Conservation (phyloP, 2,888 invertebrate species). For the Trichogramma evanescens region DNA sequence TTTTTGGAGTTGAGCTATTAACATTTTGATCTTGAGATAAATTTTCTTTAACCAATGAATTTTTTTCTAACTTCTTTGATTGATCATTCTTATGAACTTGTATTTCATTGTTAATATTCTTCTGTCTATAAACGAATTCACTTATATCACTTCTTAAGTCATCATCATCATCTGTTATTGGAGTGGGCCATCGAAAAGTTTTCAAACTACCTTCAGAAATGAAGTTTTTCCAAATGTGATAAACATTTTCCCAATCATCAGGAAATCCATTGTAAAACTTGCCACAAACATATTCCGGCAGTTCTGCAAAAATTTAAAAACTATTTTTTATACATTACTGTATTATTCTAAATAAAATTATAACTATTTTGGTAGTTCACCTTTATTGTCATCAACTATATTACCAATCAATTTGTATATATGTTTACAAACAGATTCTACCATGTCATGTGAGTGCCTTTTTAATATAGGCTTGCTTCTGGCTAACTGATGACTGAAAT, state of each 20-base stretch:
- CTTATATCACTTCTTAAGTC: slow-evolving; percentile 37
- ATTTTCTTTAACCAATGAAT: not conserved
- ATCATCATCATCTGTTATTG: slow-evolving; percentile 39
- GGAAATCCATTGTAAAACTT: slow-evolving; percentile 45
- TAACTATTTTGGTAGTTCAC: slow-evolving; percentile 22
- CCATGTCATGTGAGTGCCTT: slow-evolving; percentile 27
- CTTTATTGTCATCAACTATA: slow-evolving; percentile 33
- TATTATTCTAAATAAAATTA: not conserved
- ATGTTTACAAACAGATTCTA: slow-evolving; percentile 34
- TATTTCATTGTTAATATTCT: not conserved
- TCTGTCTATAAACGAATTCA: slow-evolving; percentile 20
- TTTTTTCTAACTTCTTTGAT: slow-evolving; percentile 3
- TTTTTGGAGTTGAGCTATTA: not conserved
- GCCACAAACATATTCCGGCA: slow-evolving; percentile 37
- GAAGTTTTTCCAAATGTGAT: slow-evolving; percentile 37
- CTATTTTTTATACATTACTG: not conserved
- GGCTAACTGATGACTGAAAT: slow-evolving; percentile 30
- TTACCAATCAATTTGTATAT: slow-evolving; percentile 34
- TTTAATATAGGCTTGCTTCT: slow-evolving; percentile 36
- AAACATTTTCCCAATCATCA: slow-evolving; percentile 42
- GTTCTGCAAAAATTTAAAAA: slow-evolving; percentile 26
- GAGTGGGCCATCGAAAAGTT: slow-evolving; percentile 41
- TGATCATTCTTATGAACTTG: not conserved
- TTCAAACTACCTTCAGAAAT: slow-evolving; percentile 25
- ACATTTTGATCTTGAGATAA: not conserved